phyloP scores from a whole-genome alignment of 1,140 invertebrate species.

The Proctacanthus coquilletti region DNA sequence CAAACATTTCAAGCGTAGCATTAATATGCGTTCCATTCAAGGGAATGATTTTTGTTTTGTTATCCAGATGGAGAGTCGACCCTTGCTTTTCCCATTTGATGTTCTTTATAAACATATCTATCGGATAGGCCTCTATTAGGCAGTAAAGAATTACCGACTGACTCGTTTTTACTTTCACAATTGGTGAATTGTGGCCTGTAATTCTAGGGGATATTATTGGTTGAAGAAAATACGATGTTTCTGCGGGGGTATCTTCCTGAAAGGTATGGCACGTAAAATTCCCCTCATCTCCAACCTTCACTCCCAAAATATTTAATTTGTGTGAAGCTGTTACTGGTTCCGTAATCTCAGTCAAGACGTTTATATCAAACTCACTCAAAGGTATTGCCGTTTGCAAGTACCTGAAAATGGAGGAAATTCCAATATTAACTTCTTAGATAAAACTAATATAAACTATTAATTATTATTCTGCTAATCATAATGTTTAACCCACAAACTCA shows the following conservation, averaged over 20 bases:
- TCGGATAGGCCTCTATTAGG: conserved; percentile 40
- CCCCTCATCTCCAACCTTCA: conserved; percentile 32
- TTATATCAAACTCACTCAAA: not conserved
- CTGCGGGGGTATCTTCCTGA: conserved; percentile 17
- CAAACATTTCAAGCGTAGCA: conserved; percentile 35
- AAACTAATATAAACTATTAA: too few species aligned
- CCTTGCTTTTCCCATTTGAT: conserved; percentile 40
- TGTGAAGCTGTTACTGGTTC: conserved; percentile 3
- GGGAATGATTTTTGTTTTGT: conserved; percentile 17
- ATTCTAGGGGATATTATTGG: conserved; percentile 33
- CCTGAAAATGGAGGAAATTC: not conserved
- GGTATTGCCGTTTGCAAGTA: not conserved
- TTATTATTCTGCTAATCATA: not conserved
- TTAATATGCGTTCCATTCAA: conserved; percentile 41
- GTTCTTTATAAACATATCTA: conserved; percentile 31
- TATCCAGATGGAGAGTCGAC: conserved; percentile 25
- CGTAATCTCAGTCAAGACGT: not conserved
- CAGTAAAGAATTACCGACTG: conserved; percentile 35
- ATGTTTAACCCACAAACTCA: not conserved
- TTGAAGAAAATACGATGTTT: conserved; percentile 16
- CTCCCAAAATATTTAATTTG: conserved; percentile 16
- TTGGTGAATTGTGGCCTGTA: conserved; percentile 29
- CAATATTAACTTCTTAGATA: too few species aligned
- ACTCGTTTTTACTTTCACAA: conserved; percentile 33
- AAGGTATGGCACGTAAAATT: conserved; percentile 32